Evolutionary conservation across 2,888 invertebrate species (phyloP), one percentile per base, ranked within the genome.

Genomic region (Eristalinus aeneus): DNA sequence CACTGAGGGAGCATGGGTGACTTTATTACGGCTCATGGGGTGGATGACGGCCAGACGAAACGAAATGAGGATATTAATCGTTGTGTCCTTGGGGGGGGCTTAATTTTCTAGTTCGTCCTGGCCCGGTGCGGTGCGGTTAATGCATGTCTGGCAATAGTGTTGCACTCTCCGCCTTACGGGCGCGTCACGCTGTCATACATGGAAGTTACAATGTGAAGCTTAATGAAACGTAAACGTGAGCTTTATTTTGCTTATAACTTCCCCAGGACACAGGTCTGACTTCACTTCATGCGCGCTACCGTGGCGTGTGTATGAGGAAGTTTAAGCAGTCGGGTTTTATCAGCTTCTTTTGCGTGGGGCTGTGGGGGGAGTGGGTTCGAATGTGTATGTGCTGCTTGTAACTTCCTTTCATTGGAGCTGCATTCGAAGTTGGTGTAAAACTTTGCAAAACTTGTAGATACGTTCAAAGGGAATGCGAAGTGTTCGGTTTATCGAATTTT

Each of bases 221-320:
- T 86, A 85, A 85, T 77, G 81, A 81, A 85, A 85, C 77, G 76
- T 76, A 77, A 85, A 81, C 76, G 76, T 73, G 63, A 67, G 64
- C 73, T 81, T 76, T 69, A 85, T 75, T 85, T 74, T 71, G 65
- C 75, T 72, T 34, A n/a, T 9, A 63, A 71, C 56, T 23, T 56
- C 12, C 56, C 11, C 56, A 6, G 53, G n/a, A n/a, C 53, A n/a
- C n/a, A 5, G 2, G 27, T 27, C 27, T 27, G 27, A 16, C 16
- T 16, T 16, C n/a, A n/a, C 53, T 53, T 8, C 16, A n/a, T 53
- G 53, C 16, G 46, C 32, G 34, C 8, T 6, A 1, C 6, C 34
- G 34, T 8, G 34, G 8, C 34, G 10, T 34, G 8, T 34, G 34
- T 10, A 34, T 4, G 34, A 10, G 9, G 34, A 34, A 10, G 34